These are phyloP conservation scores for Acyrthosiphon pisum DNA, from an alignment of 1,140 invertebrate genomes.

Conservation along the genomic window DNA sequence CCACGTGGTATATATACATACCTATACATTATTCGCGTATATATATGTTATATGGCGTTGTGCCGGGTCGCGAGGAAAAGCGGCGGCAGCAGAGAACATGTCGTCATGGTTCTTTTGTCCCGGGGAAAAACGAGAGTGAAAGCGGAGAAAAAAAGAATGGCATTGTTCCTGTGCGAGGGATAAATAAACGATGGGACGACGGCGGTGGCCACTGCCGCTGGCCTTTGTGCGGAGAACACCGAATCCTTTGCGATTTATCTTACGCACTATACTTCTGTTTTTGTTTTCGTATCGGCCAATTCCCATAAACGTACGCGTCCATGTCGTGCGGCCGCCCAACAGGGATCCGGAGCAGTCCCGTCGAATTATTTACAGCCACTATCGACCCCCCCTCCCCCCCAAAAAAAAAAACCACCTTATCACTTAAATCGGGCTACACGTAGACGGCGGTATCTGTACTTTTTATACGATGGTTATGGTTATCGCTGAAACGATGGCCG, in stretches of 20 bases:
- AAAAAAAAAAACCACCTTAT: not conserved
- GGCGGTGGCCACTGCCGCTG: not conserved
- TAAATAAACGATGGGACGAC: not conserved
- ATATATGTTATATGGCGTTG: not conserved
- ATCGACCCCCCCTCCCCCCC: not conserved
- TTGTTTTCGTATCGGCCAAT: not conserved
- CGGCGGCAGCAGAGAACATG: not conserved
- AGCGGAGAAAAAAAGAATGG: not conserved
- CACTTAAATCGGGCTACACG: not conserved
- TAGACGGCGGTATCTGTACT: not conserved
- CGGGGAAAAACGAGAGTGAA: slow-evolving; percentile 22
- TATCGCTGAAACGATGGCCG: not conserved
- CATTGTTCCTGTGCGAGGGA: not conserved
- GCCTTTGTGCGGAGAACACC: not conserved
- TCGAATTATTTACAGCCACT: not conserved
- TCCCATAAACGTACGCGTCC: not conserved
- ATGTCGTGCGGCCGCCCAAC: not conserved
- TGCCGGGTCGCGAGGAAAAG: not conserved
- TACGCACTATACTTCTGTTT: not conserved
- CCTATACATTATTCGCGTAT: not conserved
- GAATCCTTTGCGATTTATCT: slow-evolving; percentile 14
- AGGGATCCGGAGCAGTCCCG: not conserved
- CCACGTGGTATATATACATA: no score
- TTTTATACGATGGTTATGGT: not conserved
- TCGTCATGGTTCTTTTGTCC: slow-evolving; percentile 37